Percentiles rank a stretch among this genome's conserved stretches.
Conservation (phyloP, 2,888 invertebrate species). For the Scaptodrosophila latifasciaeformis region DNA sequence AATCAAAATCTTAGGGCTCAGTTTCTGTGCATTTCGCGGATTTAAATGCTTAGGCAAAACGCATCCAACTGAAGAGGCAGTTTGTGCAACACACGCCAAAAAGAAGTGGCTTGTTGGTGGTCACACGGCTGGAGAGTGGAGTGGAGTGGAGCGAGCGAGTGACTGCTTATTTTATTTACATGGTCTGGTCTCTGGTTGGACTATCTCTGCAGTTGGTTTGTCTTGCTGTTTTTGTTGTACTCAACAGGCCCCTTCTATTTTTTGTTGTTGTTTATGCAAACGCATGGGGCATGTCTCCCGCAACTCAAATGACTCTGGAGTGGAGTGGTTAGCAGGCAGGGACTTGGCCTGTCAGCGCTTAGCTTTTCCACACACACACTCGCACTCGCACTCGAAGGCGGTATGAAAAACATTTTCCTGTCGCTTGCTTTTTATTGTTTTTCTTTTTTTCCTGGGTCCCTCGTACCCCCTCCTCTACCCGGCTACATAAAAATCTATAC, state of each 20-base stretch:
- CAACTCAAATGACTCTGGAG: constrained; percentile 59
- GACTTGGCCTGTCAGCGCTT: constrained; percentile 13
- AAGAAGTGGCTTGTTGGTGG: constrained; percentile 15
- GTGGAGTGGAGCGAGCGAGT: not conserved
- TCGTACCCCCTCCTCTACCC: not conserved
- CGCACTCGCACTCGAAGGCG: constrained; percentile 38
- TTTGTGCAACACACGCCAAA: constrained; percentile 65
- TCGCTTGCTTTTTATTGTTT: constrained; percentile 29
- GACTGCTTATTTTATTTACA: constrained; percentile 40
- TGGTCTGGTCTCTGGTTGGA: constrained; percentile 18
- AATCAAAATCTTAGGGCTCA: no score
- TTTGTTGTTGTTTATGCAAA: constrained; percentile 55
- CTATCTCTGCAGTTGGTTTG: not conserved
- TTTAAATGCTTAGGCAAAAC: constrained; percentile 3
- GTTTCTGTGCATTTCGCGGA: no score
- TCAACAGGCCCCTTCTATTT: constrained; percentile 3
- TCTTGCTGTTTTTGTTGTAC: constrained; percentile 14
- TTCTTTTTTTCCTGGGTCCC: constrained; percentile 15
- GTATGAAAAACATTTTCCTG: constrained; percentile 69
- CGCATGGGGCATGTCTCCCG: constrained; percentile 67
- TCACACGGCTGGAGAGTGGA: not conserved
- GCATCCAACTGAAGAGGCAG: constrained; percentile 60
- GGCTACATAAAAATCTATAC: constrained; percentile 49
- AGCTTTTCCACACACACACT: constrained; percentile 47
- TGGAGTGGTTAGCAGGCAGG: constrained; percentile 19